Conservation (phyloP, 64 coral and sea anemone genomes). For the Montipora efflorescens region DNA sequence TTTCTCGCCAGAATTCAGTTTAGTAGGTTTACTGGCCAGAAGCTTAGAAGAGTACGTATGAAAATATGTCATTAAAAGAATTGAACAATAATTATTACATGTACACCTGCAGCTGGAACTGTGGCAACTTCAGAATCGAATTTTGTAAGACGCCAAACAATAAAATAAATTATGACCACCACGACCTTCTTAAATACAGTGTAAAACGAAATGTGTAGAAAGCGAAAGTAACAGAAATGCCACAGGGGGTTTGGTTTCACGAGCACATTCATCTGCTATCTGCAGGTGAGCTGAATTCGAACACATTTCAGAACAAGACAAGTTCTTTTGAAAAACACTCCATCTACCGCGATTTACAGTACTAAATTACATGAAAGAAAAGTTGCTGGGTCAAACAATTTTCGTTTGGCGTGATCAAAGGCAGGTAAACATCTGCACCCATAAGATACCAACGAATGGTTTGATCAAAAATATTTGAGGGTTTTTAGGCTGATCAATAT, state of each 20-base stretch:
- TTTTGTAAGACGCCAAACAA: background rate
- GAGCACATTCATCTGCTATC: background rate
- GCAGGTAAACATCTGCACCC: slow-evolving; percentile 19
- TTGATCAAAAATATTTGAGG: slow-evolving; percentile 29
- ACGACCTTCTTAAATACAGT: no score
- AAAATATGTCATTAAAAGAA: background rate
- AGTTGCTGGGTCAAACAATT: background rate
- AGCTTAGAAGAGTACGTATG: background rate
- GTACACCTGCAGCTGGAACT: background rate
- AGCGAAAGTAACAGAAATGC: background rate
- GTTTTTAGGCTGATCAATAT: slow-evolving; percentile 30
- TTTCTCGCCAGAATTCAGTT: background rate
- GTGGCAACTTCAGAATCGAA: slow-evolving; percentile 18
- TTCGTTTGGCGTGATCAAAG: slow-evolving; percentile 6
- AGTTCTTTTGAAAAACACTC: background rate
- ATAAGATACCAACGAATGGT: background rate
- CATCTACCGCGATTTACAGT: background rate
- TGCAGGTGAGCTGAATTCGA: no score
- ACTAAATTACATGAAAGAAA: background rate
- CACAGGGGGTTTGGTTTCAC: background rate
- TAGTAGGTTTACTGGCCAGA: background rate
- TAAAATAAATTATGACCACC: background rate
- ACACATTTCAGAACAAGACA: no score
- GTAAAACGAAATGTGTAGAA: no score
- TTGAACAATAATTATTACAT: no score